Evolutionary conservation across 2,797 vertebrate species (phyloP).

Genomic region (Sus cebifrons): DNA sequence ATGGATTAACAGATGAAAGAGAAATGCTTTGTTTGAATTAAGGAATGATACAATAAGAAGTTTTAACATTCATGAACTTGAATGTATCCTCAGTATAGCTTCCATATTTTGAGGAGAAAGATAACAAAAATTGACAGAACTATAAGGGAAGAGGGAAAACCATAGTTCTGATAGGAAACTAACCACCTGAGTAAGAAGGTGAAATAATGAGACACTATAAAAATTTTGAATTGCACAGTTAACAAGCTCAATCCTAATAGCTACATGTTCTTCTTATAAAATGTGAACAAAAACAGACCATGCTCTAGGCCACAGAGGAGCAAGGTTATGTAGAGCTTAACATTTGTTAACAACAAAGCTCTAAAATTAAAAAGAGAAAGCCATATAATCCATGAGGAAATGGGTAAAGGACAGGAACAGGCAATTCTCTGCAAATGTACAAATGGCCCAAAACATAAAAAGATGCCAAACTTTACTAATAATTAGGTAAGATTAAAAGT

Average conservation of each 20-base stretch:
- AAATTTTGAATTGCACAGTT: background rate
- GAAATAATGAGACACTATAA: background rate
- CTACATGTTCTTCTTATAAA: background rate
- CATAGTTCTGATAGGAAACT: background rate
- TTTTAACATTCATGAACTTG: background rate
- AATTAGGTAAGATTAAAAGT: background rate
- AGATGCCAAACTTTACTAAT: background rate
- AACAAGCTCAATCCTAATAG: background rate
- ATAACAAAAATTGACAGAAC: background rate
- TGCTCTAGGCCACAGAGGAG: slow-evolving; percentile 1
- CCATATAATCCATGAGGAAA: background rate
- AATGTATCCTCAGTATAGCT: background rate
- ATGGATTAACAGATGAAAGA: slow-evolving; percentile 36
- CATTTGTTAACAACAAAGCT: slow-evolving; percentile 36
- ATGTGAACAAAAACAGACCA: slow-evolving; percentile 16
- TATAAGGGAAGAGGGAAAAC: background rate
- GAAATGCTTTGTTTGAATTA: slow-evolving; percentile 37
- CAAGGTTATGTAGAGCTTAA: slow-evolving; percentile 8
- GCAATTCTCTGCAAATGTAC: background rate
- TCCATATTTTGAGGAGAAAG: background rate
- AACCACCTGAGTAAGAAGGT: background rate
- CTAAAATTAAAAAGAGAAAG: background rate
- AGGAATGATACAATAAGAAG: slow-evolving; percentile 16
- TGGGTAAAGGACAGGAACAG: background rate
- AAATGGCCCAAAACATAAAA: background rate